Conservation (phyloP, 1,140 invertebrate genomes). For the Tetramorium alpestre region DNA sequence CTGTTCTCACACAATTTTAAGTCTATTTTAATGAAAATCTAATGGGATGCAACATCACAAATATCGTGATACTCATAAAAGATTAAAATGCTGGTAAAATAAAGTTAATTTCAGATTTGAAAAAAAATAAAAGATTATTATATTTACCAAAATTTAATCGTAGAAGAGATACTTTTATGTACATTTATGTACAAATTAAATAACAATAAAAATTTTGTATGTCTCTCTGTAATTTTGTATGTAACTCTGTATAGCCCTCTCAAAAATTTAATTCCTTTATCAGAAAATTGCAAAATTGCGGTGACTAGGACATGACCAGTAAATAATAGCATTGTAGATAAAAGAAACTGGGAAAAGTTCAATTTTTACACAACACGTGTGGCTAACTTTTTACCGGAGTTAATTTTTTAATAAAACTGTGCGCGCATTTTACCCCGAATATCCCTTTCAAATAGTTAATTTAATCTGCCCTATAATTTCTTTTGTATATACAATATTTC, state of each 20-base stretch:
- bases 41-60: background rate
- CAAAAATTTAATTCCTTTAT: conserved; percentile 15
- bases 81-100: background rate
- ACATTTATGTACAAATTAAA: background rate
- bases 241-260: background rate
- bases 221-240: too few species aligned
- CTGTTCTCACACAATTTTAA: background rate
- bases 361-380: conserved; percentile 19
- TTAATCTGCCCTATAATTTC: conserved; percentile 16
- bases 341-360: conserved; percentile 12
- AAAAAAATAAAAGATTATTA: background rate
- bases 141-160: background rate
- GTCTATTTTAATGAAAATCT: background rate
- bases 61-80: background rate
- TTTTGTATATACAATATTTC: conserved; percentile 24
- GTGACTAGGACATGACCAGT: background rate
- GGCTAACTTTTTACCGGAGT: conserved; percentile 56
- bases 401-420: conserved; percentile 64
- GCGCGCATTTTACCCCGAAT: conserved; percentile 27
- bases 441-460: conserved; percentile 57
- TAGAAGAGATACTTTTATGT: too few species aligned
- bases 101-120: background rate
- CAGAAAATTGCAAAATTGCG: conserved; percentile 17
- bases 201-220: background rate
- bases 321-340: conserved; percentile 30